Conservation (phyloP, 2,113 vertebrate genomes). For the Corythoichthys intestinalis region DNA sequence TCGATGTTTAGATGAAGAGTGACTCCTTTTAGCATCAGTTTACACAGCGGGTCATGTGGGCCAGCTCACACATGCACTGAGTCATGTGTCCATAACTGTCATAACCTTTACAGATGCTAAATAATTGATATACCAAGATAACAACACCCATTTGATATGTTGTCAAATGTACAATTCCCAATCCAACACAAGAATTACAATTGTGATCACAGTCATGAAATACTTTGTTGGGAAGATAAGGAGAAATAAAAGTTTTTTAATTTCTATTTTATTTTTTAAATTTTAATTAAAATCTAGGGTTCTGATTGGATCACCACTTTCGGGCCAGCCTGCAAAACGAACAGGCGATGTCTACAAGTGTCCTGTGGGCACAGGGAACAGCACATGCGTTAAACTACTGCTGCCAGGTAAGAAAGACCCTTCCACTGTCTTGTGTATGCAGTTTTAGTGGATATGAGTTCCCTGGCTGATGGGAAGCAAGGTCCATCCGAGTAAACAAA, state of each 20-base stretch:
- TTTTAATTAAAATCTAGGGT: slow-evolving; percentile 72
- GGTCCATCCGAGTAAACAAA: slow-evolving; percentile 52
- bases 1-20: slow-evolving; percentile 55
- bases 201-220: slow-evolving; percentile 25
- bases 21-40: slow-evolving; percentile 45
- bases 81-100: not conserved
- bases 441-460: slow-evolving; percentile 6
- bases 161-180: not conserved
- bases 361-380: slow-evolving; percentile 70
- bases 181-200: slow-evolving; percentile 9
- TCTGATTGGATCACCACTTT: slow-evolving; percentile 90
- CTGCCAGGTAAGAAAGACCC: slow-evolving; percentile 78
- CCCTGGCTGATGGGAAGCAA: slow-evolving; percentile 48
- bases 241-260: not conserved
- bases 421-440: not conserved
- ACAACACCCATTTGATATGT: not conserved
- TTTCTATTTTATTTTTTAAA: slow-evolving; percentile 14
- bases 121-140: not conserved
- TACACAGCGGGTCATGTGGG: slow-evolving; percentile 19
- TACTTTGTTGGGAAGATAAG: slow-evolving; percentile 16
- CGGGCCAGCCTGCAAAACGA: slow-evolving; percentile 84
- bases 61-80: slow-evolving; percentile 11
- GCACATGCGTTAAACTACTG: slow-evolving; percentile 81
- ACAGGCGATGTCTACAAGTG: slow-evolving; percentile 98
- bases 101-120: not conserved